Conservation (phyloP, 2,888 invertebrate genomes). For the Lydus trimaculatus region DNA sequence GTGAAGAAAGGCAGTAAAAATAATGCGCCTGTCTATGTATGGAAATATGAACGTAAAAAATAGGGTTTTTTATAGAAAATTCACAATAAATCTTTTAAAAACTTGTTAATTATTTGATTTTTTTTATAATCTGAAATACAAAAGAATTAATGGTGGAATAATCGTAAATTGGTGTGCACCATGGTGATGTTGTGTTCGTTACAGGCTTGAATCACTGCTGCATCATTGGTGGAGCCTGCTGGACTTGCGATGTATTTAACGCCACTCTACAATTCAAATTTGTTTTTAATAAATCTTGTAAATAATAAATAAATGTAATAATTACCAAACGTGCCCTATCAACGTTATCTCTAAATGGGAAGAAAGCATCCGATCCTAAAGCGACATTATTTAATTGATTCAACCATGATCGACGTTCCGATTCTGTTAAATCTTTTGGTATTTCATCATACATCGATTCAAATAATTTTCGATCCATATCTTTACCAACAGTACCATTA, state of each 20-base stretch:
- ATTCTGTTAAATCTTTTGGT: constrained; percentile 74
- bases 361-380: constrained; percentile 96
- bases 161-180: constrained; percentile 86
- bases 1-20: constrained; percentile 70
- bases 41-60: constrained; percentile 83
- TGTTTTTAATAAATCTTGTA: background rate
- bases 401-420: constrained; percentile 74
- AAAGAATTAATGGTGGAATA: constrained; percentile 87
- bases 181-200: constrained; percentile 88
- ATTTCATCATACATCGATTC: constrained; percentile 75
- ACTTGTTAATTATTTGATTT: background rate
- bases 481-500: constrained; percentile 88
- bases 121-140: background rate
- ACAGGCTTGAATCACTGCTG: constrained; percentile 87
- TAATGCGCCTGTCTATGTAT: constrained; percentile 78
- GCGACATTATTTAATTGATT: constrained; percentile 78
- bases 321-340: constrained; percentile 88
- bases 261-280: constrained; percentile 76
- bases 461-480: constrained; percentile 81
- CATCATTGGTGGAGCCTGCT: constrained; percentile 93
- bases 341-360: constrained; percentile 97
- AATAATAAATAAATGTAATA: background rate
- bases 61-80: constrained; percentile 55
- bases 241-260: constrained; percentile 94
- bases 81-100: constrained; percentile 1